Evolutionary conservation across 2,888 invertebrate species (phyloP).

Genomic region (Mythimna loreyi): DNA sequence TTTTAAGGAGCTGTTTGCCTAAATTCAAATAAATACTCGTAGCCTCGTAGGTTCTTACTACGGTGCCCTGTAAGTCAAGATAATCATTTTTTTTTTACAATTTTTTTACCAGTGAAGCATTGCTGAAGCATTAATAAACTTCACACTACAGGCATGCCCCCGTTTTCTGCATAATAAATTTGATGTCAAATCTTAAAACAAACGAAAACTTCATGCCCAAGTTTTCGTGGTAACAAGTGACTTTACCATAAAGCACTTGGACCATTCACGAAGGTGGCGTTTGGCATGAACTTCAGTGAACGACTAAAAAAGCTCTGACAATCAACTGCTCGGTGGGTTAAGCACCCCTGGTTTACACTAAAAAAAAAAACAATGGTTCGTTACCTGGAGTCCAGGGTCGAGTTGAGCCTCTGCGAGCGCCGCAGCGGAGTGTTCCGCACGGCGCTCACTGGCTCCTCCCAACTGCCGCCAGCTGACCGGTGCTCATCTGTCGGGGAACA

Average conservation of each 20-base stretch:
- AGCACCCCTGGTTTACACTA: background rate
- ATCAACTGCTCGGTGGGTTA: background rate
- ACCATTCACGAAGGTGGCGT: background rate
- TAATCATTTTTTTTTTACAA: no score
- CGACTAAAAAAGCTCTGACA: background rate
- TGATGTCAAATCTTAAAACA: background rate
- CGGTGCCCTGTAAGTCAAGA: no score
- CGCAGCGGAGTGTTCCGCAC: slow-evolving; percentile 87
- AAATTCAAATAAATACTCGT: background rate
- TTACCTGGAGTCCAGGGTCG: slow-evolving; percentile 88
- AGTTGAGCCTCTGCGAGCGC: slow-evolving; percentile 89
- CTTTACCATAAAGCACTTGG: background rate
- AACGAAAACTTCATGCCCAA: background rate
- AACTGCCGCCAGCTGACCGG: slow-evolving; percentile 94
- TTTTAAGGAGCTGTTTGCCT: background rate
- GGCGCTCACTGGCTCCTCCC: slow-evolving; percentile 93
- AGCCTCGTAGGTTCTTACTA: background rate
- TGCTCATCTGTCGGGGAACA: slow-evolving; percentile 93
- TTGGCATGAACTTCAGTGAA: background rate
- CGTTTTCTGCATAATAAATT: background rate
- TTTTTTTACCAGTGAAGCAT: no score
- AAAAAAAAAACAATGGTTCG: slow-evolving; percentile 51
- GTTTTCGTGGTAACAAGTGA: no score
- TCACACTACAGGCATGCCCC: background rate
- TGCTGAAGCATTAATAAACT: no score